Percentiles rank a stretch among this genome's conserved stretches.
Evolutionary conservation across 2,888 invertebrate genomes (phyloP).

Genomic region (Sarcophaga carnaria): DNA sequence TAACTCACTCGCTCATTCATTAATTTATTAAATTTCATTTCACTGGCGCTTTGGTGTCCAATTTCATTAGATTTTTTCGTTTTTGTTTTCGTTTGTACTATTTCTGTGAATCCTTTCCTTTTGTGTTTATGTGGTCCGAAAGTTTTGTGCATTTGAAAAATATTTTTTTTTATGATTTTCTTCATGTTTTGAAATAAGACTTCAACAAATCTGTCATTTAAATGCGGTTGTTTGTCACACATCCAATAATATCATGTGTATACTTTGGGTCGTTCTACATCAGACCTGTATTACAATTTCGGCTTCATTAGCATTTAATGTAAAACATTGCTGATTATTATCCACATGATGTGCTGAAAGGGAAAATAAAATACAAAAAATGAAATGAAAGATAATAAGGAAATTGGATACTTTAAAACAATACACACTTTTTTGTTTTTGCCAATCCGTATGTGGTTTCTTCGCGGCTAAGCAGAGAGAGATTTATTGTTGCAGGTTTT

Average conservation of each 20-base stretch:
- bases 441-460: constrained; percentile 23
- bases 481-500: background rate
- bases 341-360: constrained; percentile 58
- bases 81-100: constrained; percentile 17
- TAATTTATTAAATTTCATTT: constrained; percentile 75
- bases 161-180: constrained; percentile 65
- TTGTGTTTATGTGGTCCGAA: constrained; percentile 39
- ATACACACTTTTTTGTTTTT: constrained; percentile 3
- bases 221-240: constrained; percentile 78
- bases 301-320: constrained; percentile 77
- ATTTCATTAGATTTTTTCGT: constrained; percentile 66
- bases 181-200: constrained; percentile 76
- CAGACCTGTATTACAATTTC: constrained; percentile 35
- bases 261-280: constrained; percentile 10
- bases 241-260: constrained; percentile 67
- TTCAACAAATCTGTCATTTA: constrained; percentile 80
- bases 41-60: constrained; percentile 69
- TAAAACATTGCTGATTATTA: constrained; percentile 73
- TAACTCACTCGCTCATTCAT: constrained; percentile 70
- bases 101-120: constrained; percentile 51
- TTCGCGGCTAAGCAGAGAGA: constrained; percentile 17
- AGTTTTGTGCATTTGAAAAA: constrained; percentile 47
- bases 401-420: constrained; percentile 65
- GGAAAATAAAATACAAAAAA: background rate
- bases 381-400: constrained; percentile 35